A percentile compares a stretch with the other conserved stretches of the same genome.
phyloP scores from a whole-genome alignment of 2,797 vertebrate species.

The Hemitrygon akajei region DNA sequence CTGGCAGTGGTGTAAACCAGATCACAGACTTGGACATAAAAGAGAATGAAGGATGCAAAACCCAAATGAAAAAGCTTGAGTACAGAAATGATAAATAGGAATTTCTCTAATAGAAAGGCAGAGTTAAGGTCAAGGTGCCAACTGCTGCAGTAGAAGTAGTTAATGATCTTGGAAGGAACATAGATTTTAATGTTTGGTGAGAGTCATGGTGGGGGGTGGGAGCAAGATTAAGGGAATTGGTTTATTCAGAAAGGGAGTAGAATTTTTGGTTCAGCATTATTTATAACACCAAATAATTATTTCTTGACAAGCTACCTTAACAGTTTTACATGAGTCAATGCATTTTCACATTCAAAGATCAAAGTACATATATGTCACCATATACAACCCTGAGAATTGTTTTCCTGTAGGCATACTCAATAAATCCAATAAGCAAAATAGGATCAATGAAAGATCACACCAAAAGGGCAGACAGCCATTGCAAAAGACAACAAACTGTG shows the following conservation, averaged over 20 bases:
- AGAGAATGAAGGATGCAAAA: background rate
- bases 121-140: background rate
- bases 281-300: background rate
- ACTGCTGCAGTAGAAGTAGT: background rate
- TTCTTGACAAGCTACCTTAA: background rate
- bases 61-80: no score
- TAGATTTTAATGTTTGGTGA: background rate
- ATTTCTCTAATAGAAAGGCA: background rate
- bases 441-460: no score
- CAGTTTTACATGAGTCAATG: background rate
- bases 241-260: background rate
- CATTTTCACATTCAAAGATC: background rate
- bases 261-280: background rate
- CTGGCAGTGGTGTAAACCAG: no score
- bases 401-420: no score
- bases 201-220: background rate
- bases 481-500: no score
- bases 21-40: no score
- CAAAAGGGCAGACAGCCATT: no score
- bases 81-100: background rate
- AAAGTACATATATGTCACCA: no score
- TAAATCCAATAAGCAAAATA: no score
- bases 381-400: no score
- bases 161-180: background rate
- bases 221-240: background rate